These are phyloP conservation scores for Brachionus sp. DNA, from an alignment of 1,140 invertebrate species.

Conservation along the genomic window DNA sequence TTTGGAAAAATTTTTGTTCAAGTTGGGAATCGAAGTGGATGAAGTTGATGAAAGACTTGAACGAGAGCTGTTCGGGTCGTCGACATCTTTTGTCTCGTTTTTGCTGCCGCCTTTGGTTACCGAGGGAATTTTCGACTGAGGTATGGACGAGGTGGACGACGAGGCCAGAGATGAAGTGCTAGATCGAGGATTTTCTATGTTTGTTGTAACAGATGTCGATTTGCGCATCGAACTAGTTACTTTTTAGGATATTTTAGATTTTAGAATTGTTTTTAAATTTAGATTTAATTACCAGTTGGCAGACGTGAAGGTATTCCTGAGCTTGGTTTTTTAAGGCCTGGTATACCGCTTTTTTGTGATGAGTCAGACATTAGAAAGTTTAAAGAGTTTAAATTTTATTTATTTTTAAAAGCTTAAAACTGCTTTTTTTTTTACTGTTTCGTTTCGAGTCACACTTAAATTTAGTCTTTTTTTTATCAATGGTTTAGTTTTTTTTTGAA, in stretches of 20 bases:
- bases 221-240: background rate
- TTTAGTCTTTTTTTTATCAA: background rate
- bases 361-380: slow-evolving; percentile 6
- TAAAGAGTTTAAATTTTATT: background rate
- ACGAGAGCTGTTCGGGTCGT: background rate
- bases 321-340: background rate
- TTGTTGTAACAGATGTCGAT: background rate
- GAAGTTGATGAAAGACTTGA: slow-evolving; percentile 23
- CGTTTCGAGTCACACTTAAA: slow-evolving; percentile 8
- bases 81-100: background rate
- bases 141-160: background rate
- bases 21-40: background rate
- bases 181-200: background rate
- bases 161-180: background rate
- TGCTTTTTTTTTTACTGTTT: background rate
- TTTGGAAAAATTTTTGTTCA: background rate
- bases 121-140: background rate
- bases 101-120: background rate
- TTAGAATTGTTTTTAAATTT: background rate
- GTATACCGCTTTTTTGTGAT: background rate
- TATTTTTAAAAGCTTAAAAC: slow-evolving; percentile 18
- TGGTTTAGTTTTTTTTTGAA: background rate
- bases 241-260: background rate
- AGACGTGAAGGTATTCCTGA: background rate
- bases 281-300: background rate